A percentile compares a stretch with the other conserved stretches of the same genome.
Evolutionary conservation across 2,113 vertebrate genomes (phyloP).

Genomic region (Cephalophus harveyi): DNA sequence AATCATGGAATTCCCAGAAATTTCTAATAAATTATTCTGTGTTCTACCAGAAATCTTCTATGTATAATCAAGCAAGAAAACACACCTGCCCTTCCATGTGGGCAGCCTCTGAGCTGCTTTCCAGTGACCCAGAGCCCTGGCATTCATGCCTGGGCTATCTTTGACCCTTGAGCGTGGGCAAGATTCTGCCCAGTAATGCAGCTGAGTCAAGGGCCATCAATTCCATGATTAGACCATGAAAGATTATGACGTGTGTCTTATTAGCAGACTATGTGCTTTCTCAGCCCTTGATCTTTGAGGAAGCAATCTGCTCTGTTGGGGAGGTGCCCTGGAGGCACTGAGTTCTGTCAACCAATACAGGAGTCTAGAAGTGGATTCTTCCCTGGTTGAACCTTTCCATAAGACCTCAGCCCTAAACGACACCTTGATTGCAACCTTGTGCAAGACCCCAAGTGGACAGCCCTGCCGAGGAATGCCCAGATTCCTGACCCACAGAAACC

Average conservation of each 20-base stretch:
- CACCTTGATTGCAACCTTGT: neutral
- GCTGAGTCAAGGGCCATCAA: rapidly evolving
- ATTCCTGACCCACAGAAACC: neutral
- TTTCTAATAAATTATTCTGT: neutral
- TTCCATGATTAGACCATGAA: neutral
- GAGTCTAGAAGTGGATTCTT: neutral
- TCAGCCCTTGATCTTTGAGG: neutral
- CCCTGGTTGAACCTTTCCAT: neutral
- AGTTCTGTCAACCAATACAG: neutral
- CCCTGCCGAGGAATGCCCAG: no score
- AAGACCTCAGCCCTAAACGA: neutral
- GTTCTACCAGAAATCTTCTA: neutral
- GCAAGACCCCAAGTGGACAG: neutral
- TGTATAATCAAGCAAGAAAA: neutral
- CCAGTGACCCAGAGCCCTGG: no score
- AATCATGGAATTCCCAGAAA: neutral
- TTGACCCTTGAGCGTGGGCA: neutral
- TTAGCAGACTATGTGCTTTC: neutral
- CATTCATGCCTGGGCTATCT: no score
- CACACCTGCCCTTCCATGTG: neutral
- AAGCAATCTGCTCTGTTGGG: neutral
- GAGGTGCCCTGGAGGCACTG: neutral
- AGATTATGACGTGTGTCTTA: neutral
- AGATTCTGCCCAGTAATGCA: neutral
- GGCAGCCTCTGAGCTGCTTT: neutral